Percentiles rank a stretch among this genome's conserved stretches.
phyloP scores from a whole-genome alignment of 2,797 vertebrate genomes.

The Paramormyrops hopkinsi region DNA sequence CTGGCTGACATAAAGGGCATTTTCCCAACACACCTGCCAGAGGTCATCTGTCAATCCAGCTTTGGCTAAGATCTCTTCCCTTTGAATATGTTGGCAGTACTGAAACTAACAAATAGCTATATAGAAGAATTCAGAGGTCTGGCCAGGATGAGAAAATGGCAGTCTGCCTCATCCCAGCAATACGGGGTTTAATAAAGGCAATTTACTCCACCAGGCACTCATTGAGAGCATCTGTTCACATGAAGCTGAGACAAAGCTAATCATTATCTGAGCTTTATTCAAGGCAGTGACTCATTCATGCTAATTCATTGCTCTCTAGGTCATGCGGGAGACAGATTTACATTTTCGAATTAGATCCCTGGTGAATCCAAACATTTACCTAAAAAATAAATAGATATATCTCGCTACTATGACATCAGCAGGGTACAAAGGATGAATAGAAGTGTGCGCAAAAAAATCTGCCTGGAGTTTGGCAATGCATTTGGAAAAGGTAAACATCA shows the following conservation, averaged over 20 bases:
- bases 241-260: conserved; percentile 11
- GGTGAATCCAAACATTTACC: not conserved
- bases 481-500: not conserved
- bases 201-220: conserved; percentile 15
- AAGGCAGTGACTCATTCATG: conserved; percentile 20
- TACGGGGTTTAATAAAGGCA: not conserved
- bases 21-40: not conserved
- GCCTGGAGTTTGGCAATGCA: not conserved
- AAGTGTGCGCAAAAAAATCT: not conserved
- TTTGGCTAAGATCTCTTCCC: not conserved
- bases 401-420: not conserved
- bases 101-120: not conserved
- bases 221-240: conserved; percentile 16
- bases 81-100: not conserved
- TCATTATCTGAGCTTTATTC: conserved; percentile 17
- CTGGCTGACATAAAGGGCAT: conserved; percentile 3
- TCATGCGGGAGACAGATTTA: conserved; percentile 17
- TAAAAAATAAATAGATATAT: conserved; percentile 13
- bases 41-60: not conserved
- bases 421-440: not conserved
- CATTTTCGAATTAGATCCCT: conserved; percentile 5
- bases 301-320: conserved; percentile 16
- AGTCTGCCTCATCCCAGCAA: not conserved
- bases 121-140: not conserved
- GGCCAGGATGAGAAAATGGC: not conserved